Evolutionary conservation across 2,113 vertebrate genomes (phyloP), one percentile per base, ranked within the genome.

Genomic region (Gavialis gangeticus): DNA sequence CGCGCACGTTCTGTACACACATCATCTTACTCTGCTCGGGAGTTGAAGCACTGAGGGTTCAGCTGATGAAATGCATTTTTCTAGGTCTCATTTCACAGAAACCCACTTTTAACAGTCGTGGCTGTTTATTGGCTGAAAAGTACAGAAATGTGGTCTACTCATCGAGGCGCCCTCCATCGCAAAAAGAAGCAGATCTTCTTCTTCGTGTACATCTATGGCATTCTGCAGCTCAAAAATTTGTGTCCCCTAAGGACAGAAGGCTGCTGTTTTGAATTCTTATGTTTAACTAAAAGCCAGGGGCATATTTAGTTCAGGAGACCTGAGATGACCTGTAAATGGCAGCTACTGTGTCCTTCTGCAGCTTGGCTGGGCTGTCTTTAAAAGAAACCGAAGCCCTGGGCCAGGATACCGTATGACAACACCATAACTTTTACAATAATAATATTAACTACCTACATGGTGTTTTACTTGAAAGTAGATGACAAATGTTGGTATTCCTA

Each of bases 251-350:
- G 95, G 93, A 92, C 91, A 84, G 88, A 90, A 94, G 90, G 91
- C 96, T 96, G 89, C 90, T 92, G 96, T 96, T 93, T 95, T 67
- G 93, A 95, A 94, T 94, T 95, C 88, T 87, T 89, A 85, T 95
- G 69, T 89, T 94, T 82, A 62, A 17, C 84, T 69, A 5, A 93
- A 94, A 84, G 87, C 96, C 87, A 2, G 3, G 94, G 87, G 95
- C 87, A n/a, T 0, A n/a, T 87, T 84, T 90, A 30, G 82, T 82
- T 92, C 82, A 56, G 90, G 92, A 94, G 96, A 94, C 96, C 96
- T 91, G 96, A 96, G 90, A 77, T 97, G 96, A 97, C 96, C 96
- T 96, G 89, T 54, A 27, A 62, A 5, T 69, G 85, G 94, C 88
- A 96, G 75, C 81, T 90, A 80, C 94, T 27, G 59, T 37, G 91